phyloP scores from a whole-genome alignment of 1,140 invertebrate genomes.

The Brachionus plicatilis region DNA sequence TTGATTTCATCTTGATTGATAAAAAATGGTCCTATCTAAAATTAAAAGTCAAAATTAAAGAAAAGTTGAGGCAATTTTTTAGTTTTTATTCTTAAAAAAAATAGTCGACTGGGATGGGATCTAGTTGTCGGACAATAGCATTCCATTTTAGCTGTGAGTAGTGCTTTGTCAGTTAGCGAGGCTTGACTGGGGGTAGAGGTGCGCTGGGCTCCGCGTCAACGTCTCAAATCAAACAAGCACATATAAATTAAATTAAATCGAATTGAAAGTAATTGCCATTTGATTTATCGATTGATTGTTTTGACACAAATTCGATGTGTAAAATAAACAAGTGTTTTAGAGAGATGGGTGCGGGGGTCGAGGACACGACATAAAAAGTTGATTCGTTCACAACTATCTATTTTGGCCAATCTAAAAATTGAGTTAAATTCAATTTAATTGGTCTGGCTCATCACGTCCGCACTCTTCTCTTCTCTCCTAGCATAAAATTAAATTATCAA shows the following conservation, averaged over 20 bases:
- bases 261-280: background rate
- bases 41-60: too few species aligned
- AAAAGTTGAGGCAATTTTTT: too few species aligned
- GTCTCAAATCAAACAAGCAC: background rate
- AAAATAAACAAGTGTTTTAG: slow-evolving; percentile 6
- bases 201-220: too few species aligned
- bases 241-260: background rate
- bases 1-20: too few species aligned
- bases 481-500: slow-evolving; percentile 30
- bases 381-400: background rate
- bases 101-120: too few species aligned
- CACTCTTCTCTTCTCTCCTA: background rate
- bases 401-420: background rate
- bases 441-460: background rate
- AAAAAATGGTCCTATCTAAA: too few species aligned
- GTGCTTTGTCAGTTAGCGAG: too few species aligned
- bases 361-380: background rate
- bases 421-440: background rate
- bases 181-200: too few species aligned
- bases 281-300: slow-evolving; percentile 21
- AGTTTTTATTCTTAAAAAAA: too few species aligned
- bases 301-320: background rate
- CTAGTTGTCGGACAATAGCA: too few species aligned
- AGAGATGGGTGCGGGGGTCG: too few species aligned
- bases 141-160: too few species aligned